Evolutionary conservation across 2,113 vertebrate genomes (phyloP), one percentile per base, ranked within the genome.

Genomic region (Sturnus vulgaris): DNA sequence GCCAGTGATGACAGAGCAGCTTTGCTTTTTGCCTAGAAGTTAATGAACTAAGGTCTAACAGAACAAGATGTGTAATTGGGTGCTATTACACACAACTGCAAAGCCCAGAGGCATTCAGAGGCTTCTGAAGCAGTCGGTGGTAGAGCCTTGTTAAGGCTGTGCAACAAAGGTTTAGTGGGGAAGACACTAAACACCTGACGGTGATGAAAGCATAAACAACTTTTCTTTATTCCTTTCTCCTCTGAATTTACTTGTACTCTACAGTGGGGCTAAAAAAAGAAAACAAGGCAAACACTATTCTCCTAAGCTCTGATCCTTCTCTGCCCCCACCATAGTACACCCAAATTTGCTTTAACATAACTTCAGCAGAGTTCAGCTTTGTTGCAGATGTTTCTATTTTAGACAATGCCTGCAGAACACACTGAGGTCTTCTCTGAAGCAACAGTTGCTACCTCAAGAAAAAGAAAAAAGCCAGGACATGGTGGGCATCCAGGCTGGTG

Each of bases 391-490:
- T 22, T 47, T 84, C 19, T 55, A 7, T 52, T 68, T 93, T 47
- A 66, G 44, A 64, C 21, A 59, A 14, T 13, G 44, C n/a, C 80
- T 84, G 53, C 49, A 81, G n/a, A 89, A 86, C 31, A 63, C 50
- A 47, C 24, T 1, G 3, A 72, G 30, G 24, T 75, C 21, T 71
- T 53, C 59, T 70, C 56, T 71, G 25, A 56, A 71, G 42, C 20
- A 89, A 56, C 22, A 80, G 56, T 3, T 84, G 33, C 37, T 42
- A 59, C 15, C 23, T 70, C 15, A 46, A 71, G 20, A 37, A 33
- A 50, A 50, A 35, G 7, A 15, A 15, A 23, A 37, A 23, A 7
- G 10, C 4, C 40, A 24, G 2, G 3, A 2, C 2, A 1, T 3
- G 1, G 25, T 14, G 3, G 5, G 2, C 10, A 76, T 53, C 77